Evolutionary conservation across 2,888 invertebrate genomes (phyloP), one percentile per base, ranked within the genome.

Genomic region (Drosophila leonis): DNA sequence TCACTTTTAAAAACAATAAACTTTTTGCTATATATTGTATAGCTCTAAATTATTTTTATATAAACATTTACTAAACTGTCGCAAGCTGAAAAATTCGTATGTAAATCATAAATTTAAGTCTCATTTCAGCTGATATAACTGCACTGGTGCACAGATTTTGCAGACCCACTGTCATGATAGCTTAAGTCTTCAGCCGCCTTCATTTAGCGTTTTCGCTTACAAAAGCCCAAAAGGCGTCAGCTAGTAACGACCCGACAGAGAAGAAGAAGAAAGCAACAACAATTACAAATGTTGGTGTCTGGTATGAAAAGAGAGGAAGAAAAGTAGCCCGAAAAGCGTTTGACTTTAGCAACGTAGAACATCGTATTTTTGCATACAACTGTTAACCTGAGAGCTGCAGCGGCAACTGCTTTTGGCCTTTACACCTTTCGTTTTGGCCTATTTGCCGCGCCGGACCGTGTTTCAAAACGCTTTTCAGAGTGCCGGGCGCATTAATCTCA

Each of bases 401-500:
- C 64, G 41, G 67, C 60, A 56, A 35, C 63, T 66, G 71, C 70
- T 72, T 69, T 65, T 77, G 80, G 85, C 77, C 67, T 82, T 80
- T 73, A 75, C 85, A 79, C 80, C 80, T 78, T 67, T 65, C 65
- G 56, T 67, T 70, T 54, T 51, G 56, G 44, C 66, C 54, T 13
- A 41, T 51, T 67, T 29, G 49, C n/a, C 27, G 27, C 35, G 35
- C 42, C 33, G 48, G 24, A 35, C 49, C 41, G 54, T 68, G 56
- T 56, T 59, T 71, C 71, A 62, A 76, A 71, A 67, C 54, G 75
- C 75, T 72, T 79, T 84, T 75, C 88, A 85, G n/a, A 86, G 78
- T 78, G 81, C 72, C 80, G 63, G 78, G 73, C 83, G 80, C 86
- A 88, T 86, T 88, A 86, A 90, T 90, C 89, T 78, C 90, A 83